phyloP scores from a whole-genome alignment of 2,888 invertebrate genomes.

The Luperina testacea region DNA sequence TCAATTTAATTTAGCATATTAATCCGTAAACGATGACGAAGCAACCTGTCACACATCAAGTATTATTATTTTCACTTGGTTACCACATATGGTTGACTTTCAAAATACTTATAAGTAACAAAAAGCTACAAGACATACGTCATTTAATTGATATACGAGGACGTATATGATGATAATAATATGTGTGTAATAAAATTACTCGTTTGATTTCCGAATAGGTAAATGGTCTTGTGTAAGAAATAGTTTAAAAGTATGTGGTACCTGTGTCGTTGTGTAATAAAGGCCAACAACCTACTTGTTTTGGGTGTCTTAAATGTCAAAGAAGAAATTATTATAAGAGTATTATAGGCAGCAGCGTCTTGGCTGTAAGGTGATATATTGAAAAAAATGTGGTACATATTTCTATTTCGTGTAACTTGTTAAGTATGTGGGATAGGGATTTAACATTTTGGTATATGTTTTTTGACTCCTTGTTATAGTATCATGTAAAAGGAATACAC shows the following conservation, averaged over 20 bases:
- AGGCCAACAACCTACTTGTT: neutral
- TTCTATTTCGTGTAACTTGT: too few relatives aligned
- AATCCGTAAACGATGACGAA: conserved; percentile 17
- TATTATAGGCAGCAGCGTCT: neutral
- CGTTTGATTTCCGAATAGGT: conserved; percentile 20
- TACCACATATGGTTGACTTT: conserved; percentile 22
- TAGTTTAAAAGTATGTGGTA: neutral
- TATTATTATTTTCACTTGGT: conserved; percentile 1
- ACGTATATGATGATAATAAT: neutral
- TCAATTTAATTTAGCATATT: conserved; percentile 12
- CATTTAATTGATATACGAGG: conserved; percentile 1
- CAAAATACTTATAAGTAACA: conserved; percentile 13
- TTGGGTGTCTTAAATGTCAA: neutral
- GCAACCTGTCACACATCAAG: conserved; percentile 35
- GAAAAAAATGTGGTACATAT: too few relatives aligned
- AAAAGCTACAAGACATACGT: conserved; percentile 14
- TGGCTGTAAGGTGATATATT: too few relatives aligned
- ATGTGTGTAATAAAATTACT: conserved; percentile 10
- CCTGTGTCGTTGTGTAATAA: neutral
- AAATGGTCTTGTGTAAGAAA: conserved; percentile 23
- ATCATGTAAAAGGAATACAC: too few relatives aligned
- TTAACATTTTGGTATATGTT: too few relatives aligned
- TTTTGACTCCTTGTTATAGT: too few relatives aligned
- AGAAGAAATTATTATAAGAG: neutral
- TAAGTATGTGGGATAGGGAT: too few relatives aligned